Evolutionary conservation across 2,113 vertebrate genomes (phyloP).

Genomic region (Desmodus rotundus): DNA sequence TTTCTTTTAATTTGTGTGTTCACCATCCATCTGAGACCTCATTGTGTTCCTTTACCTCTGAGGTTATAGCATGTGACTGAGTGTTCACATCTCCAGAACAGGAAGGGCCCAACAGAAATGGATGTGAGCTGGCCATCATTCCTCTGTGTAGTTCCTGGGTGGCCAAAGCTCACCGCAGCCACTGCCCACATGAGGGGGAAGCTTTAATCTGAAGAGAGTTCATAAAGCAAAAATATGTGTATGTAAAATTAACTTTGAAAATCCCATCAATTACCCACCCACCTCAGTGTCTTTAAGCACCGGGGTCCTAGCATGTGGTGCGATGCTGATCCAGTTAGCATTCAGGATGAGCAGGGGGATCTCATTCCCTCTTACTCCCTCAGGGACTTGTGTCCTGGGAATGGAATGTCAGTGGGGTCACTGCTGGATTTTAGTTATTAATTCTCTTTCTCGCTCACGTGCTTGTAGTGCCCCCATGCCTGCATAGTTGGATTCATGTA

Average conservation of each 20-base stretch:
- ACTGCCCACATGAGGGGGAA: not conserved
- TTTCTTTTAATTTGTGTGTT: not conserved
- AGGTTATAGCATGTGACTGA: not conserved
- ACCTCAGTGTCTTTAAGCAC: not conserved
- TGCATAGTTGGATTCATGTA: not conserved
- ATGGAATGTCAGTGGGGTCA: not conserved
- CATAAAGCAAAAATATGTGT: not conserved
- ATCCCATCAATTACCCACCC: too few relatives aligned
- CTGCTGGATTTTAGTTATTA: not conserved
- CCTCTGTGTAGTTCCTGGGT: rapidly evolving
- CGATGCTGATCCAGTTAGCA: not conserved
- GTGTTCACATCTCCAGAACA: not conserved
- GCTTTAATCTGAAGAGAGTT: not conserved
- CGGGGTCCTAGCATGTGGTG: too few relatives aligned
- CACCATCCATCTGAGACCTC: not conserved
- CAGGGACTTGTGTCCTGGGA: not conserved
- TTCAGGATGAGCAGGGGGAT: not conserved
- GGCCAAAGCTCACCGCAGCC: not conserved
- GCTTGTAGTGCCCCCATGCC: not conserved
- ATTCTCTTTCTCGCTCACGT: not conserved
- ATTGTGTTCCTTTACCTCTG: not conserved
- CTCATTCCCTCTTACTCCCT: not conserved
- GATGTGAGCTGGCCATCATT: not conserved
- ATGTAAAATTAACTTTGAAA: not conserved
- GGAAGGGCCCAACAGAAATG: not conserved